Evolutionary conservation across 2,888 invertebrate species (phyloP).

Genomic region (Hedychridium roseum): DNA sequence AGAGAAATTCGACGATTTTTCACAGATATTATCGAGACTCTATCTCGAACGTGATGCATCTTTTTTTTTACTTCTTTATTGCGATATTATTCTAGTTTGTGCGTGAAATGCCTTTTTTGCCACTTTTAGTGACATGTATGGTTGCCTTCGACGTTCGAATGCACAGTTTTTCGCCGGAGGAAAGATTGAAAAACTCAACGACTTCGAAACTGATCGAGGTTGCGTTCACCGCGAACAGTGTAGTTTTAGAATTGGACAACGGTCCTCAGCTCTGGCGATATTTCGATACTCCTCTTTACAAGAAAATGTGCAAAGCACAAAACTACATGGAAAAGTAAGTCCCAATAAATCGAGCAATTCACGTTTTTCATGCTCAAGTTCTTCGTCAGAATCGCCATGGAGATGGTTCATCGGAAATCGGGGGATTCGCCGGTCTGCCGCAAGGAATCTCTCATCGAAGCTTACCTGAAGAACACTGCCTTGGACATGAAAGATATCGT

Average conservation of each 20-base stretch:
- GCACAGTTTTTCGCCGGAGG: slow-evolving; percentile 71
- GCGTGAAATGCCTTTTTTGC: slow-evolving; percentile 2
- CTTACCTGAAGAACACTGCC: slow-evolving; percentile 74
- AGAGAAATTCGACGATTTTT: slow-evolving; percentile 68
- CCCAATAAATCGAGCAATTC: background rate
- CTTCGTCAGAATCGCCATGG: slow-evolving; percentile 69
- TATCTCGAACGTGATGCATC: slow-evolving; percentile 79
- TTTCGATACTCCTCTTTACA: slow-evolving; percentile 78
- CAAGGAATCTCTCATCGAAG: slow-evolving; percentile 70
- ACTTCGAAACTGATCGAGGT: slow-evolving; percentile 76
- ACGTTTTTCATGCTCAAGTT: slow-evolving; percentile 6
- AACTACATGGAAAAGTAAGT: slow-evolving; percentile 74
- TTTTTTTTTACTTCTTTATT: background rate
- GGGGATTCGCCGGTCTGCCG: slow-evolving; percentile 44
- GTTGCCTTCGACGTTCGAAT: slow-evolving; percentile 77
- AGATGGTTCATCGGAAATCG: slow-evolving; percentile 70
- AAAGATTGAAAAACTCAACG: slow-evolving; percentile 69
- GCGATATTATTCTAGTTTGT: background rate
- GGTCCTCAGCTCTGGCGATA: slow-evolving; percentile 75
- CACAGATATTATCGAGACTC: slow-evolving; percentile 75
- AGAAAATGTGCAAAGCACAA: slow-evolving; percentile 73
- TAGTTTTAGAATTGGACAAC: slow-evolving; percentile 75
- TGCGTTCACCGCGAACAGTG: slow-evolving; percentile 77
- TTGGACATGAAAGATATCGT: slow-evolving; percentile 81
- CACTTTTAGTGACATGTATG: slow-evolving; percentile 75